Percentiles rank a stretch among this genome's conserved stretches.
Conservation (phyloP, 1,140 invertebrate genomes). For the Subanguina moxae region DNA sequence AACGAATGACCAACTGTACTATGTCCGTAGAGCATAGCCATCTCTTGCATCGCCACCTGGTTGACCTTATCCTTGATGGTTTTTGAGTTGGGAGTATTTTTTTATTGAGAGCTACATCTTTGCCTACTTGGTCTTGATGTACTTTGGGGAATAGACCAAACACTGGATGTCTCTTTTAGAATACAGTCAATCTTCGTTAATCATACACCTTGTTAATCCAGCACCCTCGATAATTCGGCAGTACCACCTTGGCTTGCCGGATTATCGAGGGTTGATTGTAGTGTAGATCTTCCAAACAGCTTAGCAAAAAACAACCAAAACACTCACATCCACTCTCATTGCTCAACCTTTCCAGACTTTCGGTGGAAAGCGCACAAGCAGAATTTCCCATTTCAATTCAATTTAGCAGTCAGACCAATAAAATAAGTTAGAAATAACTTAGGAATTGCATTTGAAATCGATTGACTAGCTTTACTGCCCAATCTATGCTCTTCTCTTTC, state of each 20-base stretch:
- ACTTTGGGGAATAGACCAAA: too few species aligned
- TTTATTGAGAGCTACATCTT: too few species aligned
- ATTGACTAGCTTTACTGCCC: not conserved
- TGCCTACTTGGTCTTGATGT: too few species aligned
- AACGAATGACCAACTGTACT: too few species aligned
- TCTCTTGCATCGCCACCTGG: too few species aligned
- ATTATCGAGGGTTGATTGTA: not conserved
- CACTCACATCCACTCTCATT: constrained; percentile 46
- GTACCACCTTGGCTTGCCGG: not conserved
- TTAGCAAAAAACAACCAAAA: not conserved
- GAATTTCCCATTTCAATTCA: constrained; percentile 27
- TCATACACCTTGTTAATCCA: too few species aligned
- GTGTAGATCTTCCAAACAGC: not conserved
- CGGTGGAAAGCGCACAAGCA: constrained; percentile 38
- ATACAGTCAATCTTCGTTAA: not conserved
- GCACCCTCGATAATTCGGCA: too few species aligned
- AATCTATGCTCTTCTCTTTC: too few species aligned
- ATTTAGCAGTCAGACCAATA: not conserved
- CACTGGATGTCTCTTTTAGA: too few species aligned
- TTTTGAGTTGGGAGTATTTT: too few species aligned
- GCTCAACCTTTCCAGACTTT: constrained; percentile 37
- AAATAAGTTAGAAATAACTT: not conserved
- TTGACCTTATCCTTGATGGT: too few species aligned
- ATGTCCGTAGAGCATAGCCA: too few species aligned
- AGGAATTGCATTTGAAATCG: not conserved